Percentiles rank a stretch among this genome's conserved stretches.
phyloP scores from a whole-genome alignment of 1,140 invertebrate species.

The Meloidogyne floridensis region DNA sequence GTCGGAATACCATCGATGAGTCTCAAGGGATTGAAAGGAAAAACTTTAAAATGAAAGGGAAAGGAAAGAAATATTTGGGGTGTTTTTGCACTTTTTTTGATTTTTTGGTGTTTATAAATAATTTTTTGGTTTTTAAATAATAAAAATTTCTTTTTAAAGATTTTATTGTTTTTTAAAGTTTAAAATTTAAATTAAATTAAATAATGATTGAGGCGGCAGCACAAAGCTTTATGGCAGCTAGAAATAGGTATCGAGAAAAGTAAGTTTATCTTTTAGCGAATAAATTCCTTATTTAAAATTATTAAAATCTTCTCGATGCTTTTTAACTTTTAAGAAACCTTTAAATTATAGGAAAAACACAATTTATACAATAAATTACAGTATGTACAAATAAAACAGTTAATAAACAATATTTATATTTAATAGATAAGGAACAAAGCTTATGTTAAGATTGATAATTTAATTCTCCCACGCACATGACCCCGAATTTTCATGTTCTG shows the following conservation, averaged over 20 bases:
- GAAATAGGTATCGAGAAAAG: slow-evolving; percentile 26
- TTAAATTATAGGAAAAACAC: no score
- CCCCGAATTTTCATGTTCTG: no score
- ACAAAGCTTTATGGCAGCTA: slow-evolving; percentile 32
- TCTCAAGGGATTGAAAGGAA: neutral
- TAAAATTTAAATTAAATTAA: neutral
- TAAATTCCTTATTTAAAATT: no score
- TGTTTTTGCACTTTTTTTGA: slow-evolving; percentile 6
- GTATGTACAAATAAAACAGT: no score
- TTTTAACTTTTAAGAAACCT: no score
- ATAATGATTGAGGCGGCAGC: slow-evolving; percentile 27
- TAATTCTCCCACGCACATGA: no score
- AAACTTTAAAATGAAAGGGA: neutral
- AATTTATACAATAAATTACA: no score
- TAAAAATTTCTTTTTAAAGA: neutral
- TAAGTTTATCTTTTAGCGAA: neutral
- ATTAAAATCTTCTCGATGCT: no score
- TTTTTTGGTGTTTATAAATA: neutral
- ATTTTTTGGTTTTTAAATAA: neutral
- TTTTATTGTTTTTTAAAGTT: neutral
- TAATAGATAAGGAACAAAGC: no score
- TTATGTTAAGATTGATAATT: no score
- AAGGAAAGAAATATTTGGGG: neutral
- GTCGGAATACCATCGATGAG: neutral
- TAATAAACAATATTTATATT: no score